These are phyloP conservation scores for Deroptyus accipitrinus DNA, from an alignment of 2,113 vertebrate genomes.

Conservation along the genomic window DNA sequence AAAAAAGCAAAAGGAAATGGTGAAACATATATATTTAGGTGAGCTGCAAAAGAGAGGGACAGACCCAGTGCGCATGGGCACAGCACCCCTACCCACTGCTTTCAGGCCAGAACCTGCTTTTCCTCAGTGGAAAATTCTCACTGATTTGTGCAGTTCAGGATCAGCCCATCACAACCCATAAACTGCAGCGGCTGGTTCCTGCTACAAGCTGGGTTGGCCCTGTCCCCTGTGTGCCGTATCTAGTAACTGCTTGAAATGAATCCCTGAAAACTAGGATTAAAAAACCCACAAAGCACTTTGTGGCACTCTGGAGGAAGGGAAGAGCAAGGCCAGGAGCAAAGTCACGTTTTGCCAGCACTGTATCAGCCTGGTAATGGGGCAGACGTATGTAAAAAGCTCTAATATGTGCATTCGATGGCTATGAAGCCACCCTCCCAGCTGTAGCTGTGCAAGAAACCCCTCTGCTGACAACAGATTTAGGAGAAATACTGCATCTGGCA, in stretches of 20 bases:
- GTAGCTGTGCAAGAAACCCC: background rate
- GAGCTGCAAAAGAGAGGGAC: background rate
- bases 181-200: background rate
- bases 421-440: background rate
- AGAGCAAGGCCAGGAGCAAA: background rate
- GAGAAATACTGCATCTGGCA: background rate
- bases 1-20: background rate
- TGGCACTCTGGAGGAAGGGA: rapidly evolving
- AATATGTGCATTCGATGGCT: background rate
- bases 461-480: background rate
- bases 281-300: background rate
- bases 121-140: background rate
- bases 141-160: background rate
- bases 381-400: background rate
- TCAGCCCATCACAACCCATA: background rate
- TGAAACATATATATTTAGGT: background rate
- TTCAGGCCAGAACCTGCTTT: background rate
- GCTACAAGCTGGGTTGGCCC: background rate
- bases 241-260: background rate
- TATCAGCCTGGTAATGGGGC: background rate
- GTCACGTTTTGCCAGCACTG: background rate
- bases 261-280: background rate
- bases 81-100: background rate
- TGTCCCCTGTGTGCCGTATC: background rate
- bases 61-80: background rate